Base-by-base conservation (phyloP, 2,113 vertebrate genomes). In the Leuciscus idus region DNA sequence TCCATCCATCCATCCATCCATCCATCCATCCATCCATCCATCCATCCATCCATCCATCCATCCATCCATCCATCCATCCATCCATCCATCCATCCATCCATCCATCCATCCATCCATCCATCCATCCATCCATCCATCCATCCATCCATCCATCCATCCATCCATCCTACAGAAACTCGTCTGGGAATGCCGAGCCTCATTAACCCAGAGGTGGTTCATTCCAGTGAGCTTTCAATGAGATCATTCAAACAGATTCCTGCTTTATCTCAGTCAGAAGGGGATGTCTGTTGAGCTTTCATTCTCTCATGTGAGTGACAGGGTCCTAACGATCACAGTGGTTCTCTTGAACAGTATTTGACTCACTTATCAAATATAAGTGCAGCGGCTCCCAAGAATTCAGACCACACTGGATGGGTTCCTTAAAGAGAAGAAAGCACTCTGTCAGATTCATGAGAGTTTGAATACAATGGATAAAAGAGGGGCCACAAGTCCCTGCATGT, bases 401-500 rank as follows among this genome's bases (percentile, higher is more conserved):
- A 12, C 28, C 46, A 68, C 46, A 48, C 8, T 80, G n/a, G 30
- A 70, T 70, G 66, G 23, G 12, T 79, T 78, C 36, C 72, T 43
- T 61, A 21, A 30, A 46, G 26, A 62, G 19, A 26, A 75, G 55
- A 81, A 75, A 75, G 39, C 66, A 26, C 11, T 33, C 36, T 39
- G 68, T 61, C 61, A 64, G 39, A 68, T 82, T 82, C 28, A n/a
- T 64, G 55, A 75, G 55, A 21, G 43, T 21, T 46, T 6, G 68
- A 73, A 74, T 70, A 28, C 50, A 64, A 59, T 52, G 39, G 33
- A 59, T 73, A 36, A 73, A 86, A 72, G 21, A 23, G 21, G 19
- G 19, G 36, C 76, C 76, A 79, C 30, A n/a, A 33, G 15, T 52
- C 50, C 26, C 66, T 55, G 30, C 19, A 68, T 48, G 73, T 8